These are phyloP conservation scores for Drosophila atripex DNA, from an alignment of 2,888 invertebrate genomes.

Conservation along the genomic window DNA sequence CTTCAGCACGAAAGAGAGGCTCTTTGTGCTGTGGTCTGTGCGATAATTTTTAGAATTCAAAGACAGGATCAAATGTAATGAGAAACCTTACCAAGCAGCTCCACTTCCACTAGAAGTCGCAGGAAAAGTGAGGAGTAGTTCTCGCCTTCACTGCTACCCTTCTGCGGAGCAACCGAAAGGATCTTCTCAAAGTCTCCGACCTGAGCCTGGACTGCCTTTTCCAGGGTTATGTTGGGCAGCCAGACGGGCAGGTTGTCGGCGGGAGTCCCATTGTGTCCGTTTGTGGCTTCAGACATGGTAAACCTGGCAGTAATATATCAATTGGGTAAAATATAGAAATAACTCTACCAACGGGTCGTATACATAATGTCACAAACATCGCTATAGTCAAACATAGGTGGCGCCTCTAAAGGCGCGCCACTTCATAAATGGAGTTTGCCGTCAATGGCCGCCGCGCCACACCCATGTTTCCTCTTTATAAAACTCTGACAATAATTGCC, in stretches of 20 bases:
- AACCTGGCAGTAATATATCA: constrained; percentile 26
- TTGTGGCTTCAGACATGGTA: constrained; percentile 59
- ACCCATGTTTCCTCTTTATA: background rate
- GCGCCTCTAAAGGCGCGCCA: constrained; percentile 10
- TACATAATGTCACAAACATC: constrained; percentile 5
- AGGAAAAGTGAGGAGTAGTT: constrained; percentile 78
- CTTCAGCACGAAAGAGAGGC: constrained; percentile 73
- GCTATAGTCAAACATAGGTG: constrained; percentile 33
- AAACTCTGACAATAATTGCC: background rate
- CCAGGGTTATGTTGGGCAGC: constrained; percentile 68
- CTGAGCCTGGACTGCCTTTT: constrained; percentile 66
- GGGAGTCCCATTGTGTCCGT: constrained; percentile 44
- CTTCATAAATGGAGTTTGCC: constrained; percentile 4
- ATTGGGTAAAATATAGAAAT: background rate
- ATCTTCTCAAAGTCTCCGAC: constrained; percentile 72
- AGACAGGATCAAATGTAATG: background rate
- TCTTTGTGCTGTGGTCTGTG: constrained; percentile 67
- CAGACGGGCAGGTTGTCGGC: constrained; percentile 63
- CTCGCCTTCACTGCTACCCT: constrained; percentile 60
- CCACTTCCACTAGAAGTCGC: constrained; percentile 72
- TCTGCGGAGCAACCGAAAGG: constrained; percentile 46
- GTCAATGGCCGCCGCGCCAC: background rate
- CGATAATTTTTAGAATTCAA: background rate
- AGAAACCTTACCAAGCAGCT: constrained; percentile 65
- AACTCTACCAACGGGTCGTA: constrained; percentile 18